phyloP scores from a whole-genome alignment of 2,888 invertebrate genomes.

The Dynastes tityus region DNA sequence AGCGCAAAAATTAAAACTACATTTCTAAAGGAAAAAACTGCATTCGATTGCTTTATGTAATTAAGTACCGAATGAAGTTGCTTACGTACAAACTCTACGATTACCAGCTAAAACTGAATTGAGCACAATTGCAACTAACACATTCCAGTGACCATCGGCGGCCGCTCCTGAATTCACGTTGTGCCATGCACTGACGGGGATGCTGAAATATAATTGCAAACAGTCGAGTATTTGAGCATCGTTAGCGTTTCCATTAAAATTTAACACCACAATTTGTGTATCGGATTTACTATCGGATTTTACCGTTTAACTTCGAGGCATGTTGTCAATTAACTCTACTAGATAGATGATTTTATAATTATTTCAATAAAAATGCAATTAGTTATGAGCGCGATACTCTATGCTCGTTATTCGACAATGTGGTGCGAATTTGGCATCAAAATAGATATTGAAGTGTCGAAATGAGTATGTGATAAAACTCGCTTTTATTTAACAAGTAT shows the following conservation, averaged over 20 bases:
- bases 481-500: too few species aligned
- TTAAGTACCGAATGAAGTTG: constrained; percentile 14
- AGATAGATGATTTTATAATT: constrained; percentile 24
- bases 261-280: constrained; percentile 31
- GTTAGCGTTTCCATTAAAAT: constrained; percentile 41
- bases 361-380: neutral
- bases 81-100: neutral
- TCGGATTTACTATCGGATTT: constrained; percentile 25
- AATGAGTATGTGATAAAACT: too few species aligned
- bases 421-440: too few species aligned
- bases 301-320: constrained; percentile 20
- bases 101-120: constrained; percentile 13
- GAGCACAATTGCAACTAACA: constrained; percentile 6
- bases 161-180: constrained; percentile 5
- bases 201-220: constrained; percentile 41
- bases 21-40: neutral
- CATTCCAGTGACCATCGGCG: constrained; percentile 14
- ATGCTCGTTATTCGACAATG: neutral
- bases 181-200: constrained; percentile 4
- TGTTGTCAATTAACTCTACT: constrained; percentile 11
- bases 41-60: neutral
- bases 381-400: neutral
- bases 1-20: too few species aligned
- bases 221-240: constrained; percentile 33
- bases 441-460: too few species aligned